Conservation (phyloP, 2,797 vertebrate species). For the Lepus townsendii region DNA sequence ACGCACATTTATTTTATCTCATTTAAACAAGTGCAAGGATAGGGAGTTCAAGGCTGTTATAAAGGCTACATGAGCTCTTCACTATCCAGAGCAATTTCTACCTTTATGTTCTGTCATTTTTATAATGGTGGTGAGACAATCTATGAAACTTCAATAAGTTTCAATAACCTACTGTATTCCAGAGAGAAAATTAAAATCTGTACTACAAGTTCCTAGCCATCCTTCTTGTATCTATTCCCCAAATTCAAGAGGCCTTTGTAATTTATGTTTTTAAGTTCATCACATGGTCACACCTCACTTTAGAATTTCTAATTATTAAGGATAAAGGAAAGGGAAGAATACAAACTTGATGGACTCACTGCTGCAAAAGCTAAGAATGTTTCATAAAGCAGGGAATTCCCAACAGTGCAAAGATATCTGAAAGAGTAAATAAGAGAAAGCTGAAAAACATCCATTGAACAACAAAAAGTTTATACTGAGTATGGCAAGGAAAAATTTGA, state of each 20-base stretch:
- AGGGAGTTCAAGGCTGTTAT: not conserved
- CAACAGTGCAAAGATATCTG: not conserved
- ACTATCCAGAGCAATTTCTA: not conserved
- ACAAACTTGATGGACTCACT: not conserved
- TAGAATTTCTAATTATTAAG: constrained; percentile 8
- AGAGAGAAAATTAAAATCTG: constrained; percentile 31
- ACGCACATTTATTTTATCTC: not conserved
- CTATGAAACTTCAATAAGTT: constrained; percentile 15
- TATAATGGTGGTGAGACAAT: not conserved
- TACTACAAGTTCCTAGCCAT: not conserved
- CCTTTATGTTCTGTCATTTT: not conserved
- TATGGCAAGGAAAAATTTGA: not conserved
- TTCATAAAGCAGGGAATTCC: constrained; percentile 18
- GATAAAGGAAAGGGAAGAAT: not conserved
- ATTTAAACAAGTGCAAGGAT: constrained; percentile 31
- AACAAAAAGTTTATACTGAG: not conserved
- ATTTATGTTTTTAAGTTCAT: constrained; percentile 12
- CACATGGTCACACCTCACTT: not conserved
- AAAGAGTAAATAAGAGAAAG: constrained; percentile 30
- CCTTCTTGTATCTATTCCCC: not conserved
- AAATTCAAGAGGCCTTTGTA: not conserved
- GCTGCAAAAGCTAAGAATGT: not conserved
- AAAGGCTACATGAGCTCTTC: not conserved
- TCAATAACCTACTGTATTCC: not conserved
- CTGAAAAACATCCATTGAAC: constrained; percentile 3